Evolutionary conservation across 1,140 invertebrate genomes (phyloP).

Genomic region (Trichonephila clavipes): DNA sequence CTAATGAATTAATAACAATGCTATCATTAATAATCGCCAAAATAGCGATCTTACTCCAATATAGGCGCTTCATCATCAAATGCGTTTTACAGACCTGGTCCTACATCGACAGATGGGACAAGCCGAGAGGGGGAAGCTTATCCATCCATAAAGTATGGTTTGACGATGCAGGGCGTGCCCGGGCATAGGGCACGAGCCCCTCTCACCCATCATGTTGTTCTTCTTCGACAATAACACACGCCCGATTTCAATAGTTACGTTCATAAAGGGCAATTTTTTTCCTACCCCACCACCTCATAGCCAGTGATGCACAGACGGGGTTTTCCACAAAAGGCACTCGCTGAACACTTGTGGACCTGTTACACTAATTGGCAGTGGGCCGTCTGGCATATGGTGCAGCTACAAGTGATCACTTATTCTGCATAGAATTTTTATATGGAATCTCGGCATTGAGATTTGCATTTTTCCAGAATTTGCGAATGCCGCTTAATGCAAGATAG

Average conservation of each 20-base stretch:
- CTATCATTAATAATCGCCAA: background rate
- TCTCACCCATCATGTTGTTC: conserved; percentile 63
- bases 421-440: no score
- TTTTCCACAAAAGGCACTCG: conserved; percentile 68
- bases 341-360: conserved; percentile 61
- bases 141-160: conserved; percentile 65
- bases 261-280: conserved; percentile 36
- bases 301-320: conserved; percentile 64
- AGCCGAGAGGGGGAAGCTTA: conserved; percentile 26
- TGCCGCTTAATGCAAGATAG: no score
- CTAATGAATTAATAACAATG: no score
- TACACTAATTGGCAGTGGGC: conserved; percentile 72
- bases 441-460: no score
- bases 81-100: background rate
- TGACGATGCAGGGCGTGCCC: conserved; percentile 67
- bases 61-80: background rate
- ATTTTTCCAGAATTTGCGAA: no score
- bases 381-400: conserved; percentile 63
- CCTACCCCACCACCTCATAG: background rate
- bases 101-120: conserved; percentile 74
- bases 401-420: conserved; percentile 2
- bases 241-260: conserved; percentile 55
- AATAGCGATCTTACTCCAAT: background rate
- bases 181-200: conserved; percentile 53
- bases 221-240: conserved; percentile 72